phyloP scores from a whole-genome alignment of 2,888 invertebrate genomes.

The Palloptera scutellata region DNA sequence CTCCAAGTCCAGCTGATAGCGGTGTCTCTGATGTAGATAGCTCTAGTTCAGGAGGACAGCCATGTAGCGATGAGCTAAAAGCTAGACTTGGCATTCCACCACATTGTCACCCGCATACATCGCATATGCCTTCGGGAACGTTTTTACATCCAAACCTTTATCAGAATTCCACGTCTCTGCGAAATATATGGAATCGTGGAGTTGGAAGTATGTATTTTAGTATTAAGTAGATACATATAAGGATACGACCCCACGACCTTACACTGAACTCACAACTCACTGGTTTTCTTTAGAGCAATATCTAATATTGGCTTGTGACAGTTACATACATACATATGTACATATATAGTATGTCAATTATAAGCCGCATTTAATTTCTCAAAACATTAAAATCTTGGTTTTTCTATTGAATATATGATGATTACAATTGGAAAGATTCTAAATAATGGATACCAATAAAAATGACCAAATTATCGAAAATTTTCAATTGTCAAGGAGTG shows the following conservation, averaged over 20 bases:
- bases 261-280: too few relatives aligned
- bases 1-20: constrained; percentile 96
- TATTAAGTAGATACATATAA: not conserved
- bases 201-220: constrained; percentile 61
- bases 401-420: too few relatives aligned
- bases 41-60: constrained; percentile 81
- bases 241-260: too few relatives aligned
- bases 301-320: not conserved
- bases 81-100: constrained; percentile 81
- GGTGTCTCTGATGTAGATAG: constrained; percentile 97
- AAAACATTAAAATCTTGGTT: too few relatives aligned
- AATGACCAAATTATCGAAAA: too few relatives aligned
- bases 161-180: constrained; percentile 68
- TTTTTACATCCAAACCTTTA: constrained; percentile 74
- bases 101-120: constrained; percentile 62
- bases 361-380: too few relatives aligned
- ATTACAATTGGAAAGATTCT: too few relatives aligned
- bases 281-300: too few relatives aligned
- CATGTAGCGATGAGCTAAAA: constrained; percentile 79
- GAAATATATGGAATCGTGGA: constrained; percentile 65
- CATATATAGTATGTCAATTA: too few relatives aligned
- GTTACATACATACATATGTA: not conserved
- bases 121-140: constrained; percentile 60
- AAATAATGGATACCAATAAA: too few relatives aligned
- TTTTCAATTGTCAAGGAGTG: too few relatives aligned